Evolutionary conservation across 2,888 invertebrate genomes (phyloP), one percentile per base, ranked within the genome.

Genomic region (Seira musarum): DNA sequence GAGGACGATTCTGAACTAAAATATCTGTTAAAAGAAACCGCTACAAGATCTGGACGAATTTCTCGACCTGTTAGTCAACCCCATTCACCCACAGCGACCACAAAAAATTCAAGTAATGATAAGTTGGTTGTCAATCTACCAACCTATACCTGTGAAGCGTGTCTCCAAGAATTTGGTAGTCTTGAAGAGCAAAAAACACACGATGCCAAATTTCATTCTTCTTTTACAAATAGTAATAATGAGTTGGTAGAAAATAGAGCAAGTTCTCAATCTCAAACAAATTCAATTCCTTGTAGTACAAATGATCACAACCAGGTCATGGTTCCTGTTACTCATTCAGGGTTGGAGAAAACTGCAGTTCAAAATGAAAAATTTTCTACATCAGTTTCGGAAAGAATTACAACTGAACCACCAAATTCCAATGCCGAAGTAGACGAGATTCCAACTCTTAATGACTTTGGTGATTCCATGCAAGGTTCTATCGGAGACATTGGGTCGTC

Each of bases 41-140:
- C 82, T n/a, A 86, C 86, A 10, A 75, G 84, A 46, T 46, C 74
- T 25, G 85, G 84, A n/a, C 60, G 86, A 66, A 64, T 84, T 19
- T 82, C 82, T 5, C 72, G 76, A 49, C 80, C 82, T 1, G 63
- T 67, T 1, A 76, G 70, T 22, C 68, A 71, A 22, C 76, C 81
- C 8, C 63, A 72, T 53, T 74, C 78, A 21, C 66, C 77, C 1
- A n/a, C 40, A 13, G 1, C 35, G 2, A 40, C 40, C 17, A 30
- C 60, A 2, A 46, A 17, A 30, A 13, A 13, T 40, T 40, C 40
- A 40, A 40, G 40, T 40, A 13, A 40, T 13, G 8, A 21, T 60
- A 5, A 21, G 60, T 19, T 6, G 60, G n/a, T 60, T n/a, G 19
- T 21, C n/a, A n/a, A n/a, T n/a, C 21, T 8, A 19, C 60, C 6